Conservation (phyloP, 2,113 vertebrate species). For the Mungos mungo region DNA sequence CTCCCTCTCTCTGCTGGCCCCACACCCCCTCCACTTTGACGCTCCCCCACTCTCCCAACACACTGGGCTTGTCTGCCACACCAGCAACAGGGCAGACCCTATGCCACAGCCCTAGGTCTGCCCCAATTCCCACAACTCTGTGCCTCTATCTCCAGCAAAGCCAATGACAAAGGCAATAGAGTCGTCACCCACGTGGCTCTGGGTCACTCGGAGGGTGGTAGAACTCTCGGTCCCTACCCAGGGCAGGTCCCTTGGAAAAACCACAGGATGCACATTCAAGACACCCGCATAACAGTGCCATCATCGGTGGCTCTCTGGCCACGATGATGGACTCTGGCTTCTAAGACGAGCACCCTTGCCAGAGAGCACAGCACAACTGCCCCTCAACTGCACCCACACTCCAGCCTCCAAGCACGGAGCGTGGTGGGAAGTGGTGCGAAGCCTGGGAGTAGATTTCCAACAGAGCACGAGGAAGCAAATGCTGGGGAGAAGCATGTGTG, state of each 20-base stretch:
- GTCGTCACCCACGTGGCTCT: fast-evolving
- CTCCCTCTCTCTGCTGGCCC: not conserved
- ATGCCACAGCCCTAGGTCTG: not conserved
- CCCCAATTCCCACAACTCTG: not conserved
- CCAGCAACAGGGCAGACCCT: not conserved
- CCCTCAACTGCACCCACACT: too few relatives aligned
- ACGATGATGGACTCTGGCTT: not conserved
- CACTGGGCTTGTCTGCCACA: not conserved
- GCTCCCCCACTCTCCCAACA: not conserved
- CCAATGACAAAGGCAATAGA: not conserved
- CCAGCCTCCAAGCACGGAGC: fast-evolving
- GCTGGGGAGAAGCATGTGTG: fast-evolving
- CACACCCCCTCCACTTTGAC: too few relatives aligned
- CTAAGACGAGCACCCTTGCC: not conserved
- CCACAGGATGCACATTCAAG: not conserved
- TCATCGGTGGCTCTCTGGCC: fast-evolving
- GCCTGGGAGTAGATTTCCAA: fast-evolving
- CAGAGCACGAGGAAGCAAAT: too few relatives aligned
- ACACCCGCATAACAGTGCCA: not conserved
- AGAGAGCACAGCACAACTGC: not conserved
- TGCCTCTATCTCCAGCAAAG: not conserved
- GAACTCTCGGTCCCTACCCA: not conserved
- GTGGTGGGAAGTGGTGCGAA: fast-evolving
- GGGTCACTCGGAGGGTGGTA: not conserved
- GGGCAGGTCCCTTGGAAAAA: not conserved